Percentiles rank a stretch among this genome's conserved stretches.
Evolutionary conservation across 2,113 vertebrate genomes (phyloP).

Genomic region (Mustela lutreola): DNA sequence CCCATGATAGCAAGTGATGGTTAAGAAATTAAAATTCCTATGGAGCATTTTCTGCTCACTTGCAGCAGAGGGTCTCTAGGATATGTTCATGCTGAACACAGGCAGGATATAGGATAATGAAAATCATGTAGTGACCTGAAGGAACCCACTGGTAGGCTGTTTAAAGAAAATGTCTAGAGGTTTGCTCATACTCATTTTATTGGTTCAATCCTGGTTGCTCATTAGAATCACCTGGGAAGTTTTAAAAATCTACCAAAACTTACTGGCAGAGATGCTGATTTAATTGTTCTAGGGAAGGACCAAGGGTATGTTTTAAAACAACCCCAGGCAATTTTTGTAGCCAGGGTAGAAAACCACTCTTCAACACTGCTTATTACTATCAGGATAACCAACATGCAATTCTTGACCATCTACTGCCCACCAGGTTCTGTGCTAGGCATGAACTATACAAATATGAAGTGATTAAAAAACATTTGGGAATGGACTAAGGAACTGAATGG

Average conservation of each 20-base stretch:
- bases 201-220: background rate
- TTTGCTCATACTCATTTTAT: background rate
- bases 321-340: background rate
- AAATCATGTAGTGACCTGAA: background rate
- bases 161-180: background rate
- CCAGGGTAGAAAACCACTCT: background rate
- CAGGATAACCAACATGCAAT: background rate
- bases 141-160: background rate
- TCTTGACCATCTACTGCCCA: background rate
- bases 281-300: background rate
- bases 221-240: background rate
- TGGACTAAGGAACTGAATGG: background rate
- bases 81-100: background rate
- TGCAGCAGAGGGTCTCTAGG: background rate
- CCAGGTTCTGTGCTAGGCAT: background rate
- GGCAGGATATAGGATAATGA: background rate
- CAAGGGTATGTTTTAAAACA: background rate
- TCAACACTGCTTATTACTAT: background rate
- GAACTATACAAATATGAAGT: background rate
- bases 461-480: background rate
- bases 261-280: background rate
- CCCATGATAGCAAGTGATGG: background rate
- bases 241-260: background rate
- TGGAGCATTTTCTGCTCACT: background rate
- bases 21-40: constrained; percentile 12